These are phyloP conservation scores for Cyprinodon tularosa DNA, from an alignment of 2,113 vertebrate genomes.

Conservation along the genomic window DNA sequence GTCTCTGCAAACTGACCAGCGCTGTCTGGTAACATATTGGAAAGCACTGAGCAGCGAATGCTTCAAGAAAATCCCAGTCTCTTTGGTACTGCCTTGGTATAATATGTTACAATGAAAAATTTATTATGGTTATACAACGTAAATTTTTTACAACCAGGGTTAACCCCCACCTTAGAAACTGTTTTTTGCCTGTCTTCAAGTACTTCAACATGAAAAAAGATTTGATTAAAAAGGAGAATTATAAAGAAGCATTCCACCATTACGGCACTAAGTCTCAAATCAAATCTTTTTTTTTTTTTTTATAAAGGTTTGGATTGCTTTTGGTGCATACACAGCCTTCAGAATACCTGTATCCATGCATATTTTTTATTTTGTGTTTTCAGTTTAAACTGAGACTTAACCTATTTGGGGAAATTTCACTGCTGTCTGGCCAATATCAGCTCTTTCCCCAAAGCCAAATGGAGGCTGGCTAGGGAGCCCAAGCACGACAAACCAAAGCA, in stretches of 20 bases:
- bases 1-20: not conserved
- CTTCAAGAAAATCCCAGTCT: not conserved
- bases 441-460: constrained; percentile 65
- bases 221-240: not conserved
- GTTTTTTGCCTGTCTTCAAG: not conserved
- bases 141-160: not conserved
- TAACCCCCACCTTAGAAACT: not conserved
- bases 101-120: too few relatives aligned
- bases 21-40: not conserved
- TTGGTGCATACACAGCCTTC: not conserved
- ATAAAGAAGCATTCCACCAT: not conserved
- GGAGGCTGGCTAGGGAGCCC: constrained; percentile 68
- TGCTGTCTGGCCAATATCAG: constrained; percentile 73
- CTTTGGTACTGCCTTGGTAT: not conserved
- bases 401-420: constrained; percentile 73
- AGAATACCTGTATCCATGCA: not conserved
- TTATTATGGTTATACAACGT: not conserved
- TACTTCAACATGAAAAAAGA: not conserved
- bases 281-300: not conserved
- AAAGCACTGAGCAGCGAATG: not conserved
- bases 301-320: not conserved
- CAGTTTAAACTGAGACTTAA: constrained; percentile 66
- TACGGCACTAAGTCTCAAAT: not conserved
- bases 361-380: constrained; percentile 37
- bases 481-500: constrained; percentile 68